phyloP scores from a whole-genome alignment of 2,888 invertebrate genomes.

The Campaea margaritaria region DNA sequence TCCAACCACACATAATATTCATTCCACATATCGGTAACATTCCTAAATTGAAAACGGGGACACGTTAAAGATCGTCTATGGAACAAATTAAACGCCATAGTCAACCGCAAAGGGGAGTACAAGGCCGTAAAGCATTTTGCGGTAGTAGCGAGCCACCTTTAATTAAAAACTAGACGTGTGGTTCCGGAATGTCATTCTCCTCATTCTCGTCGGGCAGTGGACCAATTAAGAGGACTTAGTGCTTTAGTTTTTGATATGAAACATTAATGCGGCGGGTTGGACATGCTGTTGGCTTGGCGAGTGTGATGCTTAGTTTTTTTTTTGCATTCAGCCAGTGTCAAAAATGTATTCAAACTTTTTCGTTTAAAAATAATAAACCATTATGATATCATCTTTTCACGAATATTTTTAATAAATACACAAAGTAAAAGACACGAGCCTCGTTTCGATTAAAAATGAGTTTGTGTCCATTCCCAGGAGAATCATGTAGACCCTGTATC shows the following conservation, averaged over 20 bases:
- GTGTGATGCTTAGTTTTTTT: too few relatives aligned
- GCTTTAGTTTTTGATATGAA: too few relatives aligned
- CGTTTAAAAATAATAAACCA: too few relatives aligned
- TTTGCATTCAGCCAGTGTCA: too few relatives aligned
- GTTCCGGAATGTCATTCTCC: background rate
- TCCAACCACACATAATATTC: too few relatives aligned
- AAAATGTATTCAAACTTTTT: too few relatives aligned
- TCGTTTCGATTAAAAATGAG: background rate
- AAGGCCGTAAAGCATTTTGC: conserved; percentile 1
- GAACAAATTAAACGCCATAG: conserved; percentile 25
- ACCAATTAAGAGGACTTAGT: too few relatives aligned
- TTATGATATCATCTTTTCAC: too few relatives aligned
- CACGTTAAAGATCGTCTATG: conserved; percentile 8
- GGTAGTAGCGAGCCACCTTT: conserved; percentile 17
- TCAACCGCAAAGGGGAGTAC: conserved; percentile 12
- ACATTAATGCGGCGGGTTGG: too few relatives aligned
- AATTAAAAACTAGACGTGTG: conserved; percentile 21
- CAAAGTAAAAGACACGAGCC: background rate
- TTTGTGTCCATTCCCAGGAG: background rate
- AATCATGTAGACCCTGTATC: background rate
- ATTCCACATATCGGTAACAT: background rate
- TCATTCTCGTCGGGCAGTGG: background rate
- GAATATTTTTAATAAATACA: too few relatives aligned
- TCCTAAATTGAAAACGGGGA: conserved; percentile 2
- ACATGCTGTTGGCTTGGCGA: too few relatives aligned